phyloP scores from a whole-genome alignment of 2,113 vertebrate genomes.

The Aspidoscelis tigris region DNA sequence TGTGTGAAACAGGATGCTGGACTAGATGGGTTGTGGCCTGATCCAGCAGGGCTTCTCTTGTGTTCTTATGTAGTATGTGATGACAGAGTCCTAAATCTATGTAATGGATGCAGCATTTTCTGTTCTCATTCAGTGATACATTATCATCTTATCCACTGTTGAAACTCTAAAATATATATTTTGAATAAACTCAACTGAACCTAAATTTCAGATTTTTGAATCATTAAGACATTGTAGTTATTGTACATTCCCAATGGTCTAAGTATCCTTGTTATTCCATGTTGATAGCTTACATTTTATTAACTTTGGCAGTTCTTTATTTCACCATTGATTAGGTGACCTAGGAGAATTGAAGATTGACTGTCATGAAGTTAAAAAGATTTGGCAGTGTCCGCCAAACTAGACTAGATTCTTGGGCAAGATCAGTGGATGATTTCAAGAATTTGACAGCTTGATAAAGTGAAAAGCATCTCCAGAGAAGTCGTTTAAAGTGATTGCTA shows the following conservation, averaged over 20 bases:
- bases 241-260: rapidly evolving
- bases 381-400: constrained; percentile 40
- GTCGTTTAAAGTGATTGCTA: constrained; percentile 50
- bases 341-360: constrained; percentile 52
- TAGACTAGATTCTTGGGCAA: constrained; percentile 54
- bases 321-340: constrained; percentile 64
- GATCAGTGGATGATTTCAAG: constrained; percentile 50
- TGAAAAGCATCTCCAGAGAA: constrained; percentile 52
- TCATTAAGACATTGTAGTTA: constrained; percentile 2
- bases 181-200: constrained; percentile 25
- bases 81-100: too few species aligned
- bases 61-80: too few species aligned
- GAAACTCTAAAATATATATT: neutral
- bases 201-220: constrained; percentile 32
- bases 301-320: constrained; percentile 66
- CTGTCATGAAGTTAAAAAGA: constrained; percentile 39
- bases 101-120: too few species aligned
- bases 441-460: constrained; percentile 64
- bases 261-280: constrained; percentile 25
- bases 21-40: too few species aligned
- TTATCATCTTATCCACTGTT: neutral
- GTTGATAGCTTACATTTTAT: constrained; percentile 52
- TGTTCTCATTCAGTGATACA: neutral
- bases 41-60: too few species aligned
- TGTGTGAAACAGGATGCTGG: too few species aligned